These are phyloP conservation scores for Macropus fuliginosus DNA, from an alignment of 2,797 vertebrate genomes.

Conservation along the genomic window DNA sequence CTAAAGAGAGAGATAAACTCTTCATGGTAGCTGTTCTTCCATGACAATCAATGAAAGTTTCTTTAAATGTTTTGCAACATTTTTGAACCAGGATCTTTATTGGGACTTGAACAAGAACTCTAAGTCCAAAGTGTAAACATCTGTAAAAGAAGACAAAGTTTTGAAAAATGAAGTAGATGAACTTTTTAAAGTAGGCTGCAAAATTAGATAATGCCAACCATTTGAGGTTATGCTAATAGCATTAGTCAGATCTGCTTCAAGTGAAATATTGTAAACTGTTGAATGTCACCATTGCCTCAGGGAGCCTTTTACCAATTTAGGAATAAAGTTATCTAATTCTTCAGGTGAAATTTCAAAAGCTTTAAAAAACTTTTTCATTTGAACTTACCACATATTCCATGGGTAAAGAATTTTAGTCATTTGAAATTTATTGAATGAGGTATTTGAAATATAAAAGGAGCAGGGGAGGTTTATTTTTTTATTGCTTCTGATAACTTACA, in stretches of 20 bases:
- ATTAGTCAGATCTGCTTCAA: conserved; percentile 78
- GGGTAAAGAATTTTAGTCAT: neutral
- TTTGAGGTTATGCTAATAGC: conserved; percentile 76
- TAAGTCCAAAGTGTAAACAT: neutral
- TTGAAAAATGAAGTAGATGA: conserved; percentile 66
- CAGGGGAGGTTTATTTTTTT: neutral
- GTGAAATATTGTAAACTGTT: conserved; percentile 75
- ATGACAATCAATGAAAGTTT: neutral
- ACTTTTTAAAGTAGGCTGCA: conserved; percentile 68
- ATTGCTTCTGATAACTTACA: neutral
- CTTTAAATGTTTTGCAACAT: neutral
- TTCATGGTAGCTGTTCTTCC: neutral
- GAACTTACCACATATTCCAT: conserved; percentile 42
- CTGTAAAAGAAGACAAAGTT: conserved; percentile 50
- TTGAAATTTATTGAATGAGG: neutral
- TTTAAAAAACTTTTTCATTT: conserved; percentile 67
- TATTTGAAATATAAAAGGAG: neutral
- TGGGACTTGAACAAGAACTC: neutral
- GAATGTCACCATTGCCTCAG: conserved; percentile 70
- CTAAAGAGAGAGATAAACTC: neutral
- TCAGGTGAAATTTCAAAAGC: conserved; percentile 67
- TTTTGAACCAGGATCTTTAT: neutral
- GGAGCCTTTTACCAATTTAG: conserved; percentile 69
- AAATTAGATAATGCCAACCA: conserved; percentile 72
- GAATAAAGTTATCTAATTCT: conserved; percentile 60